phyloP scores from a whole-genome alignment of 2,797 vertebrate species.

The Trematomus bernacchii region DNA sequence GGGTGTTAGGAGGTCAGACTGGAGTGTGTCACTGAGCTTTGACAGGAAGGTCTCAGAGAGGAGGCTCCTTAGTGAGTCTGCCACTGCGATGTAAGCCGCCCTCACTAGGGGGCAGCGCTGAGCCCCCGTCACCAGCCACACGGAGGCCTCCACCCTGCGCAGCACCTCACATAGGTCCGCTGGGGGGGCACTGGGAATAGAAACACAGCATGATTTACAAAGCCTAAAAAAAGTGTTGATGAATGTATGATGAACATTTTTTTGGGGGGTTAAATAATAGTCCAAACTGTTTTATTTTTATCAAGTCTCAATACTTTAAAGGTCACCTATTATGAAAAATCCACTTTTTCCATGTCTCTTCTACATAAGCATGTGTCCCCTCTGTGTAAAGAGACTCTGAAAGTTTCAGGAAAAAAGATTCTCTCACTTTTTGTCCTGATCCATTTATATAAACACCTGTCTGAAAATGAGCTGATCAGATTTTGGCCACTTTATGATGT shows the following conservation, averaged over 20 bases:
- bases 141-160: conserved; percentile 68
- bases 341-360: too few relatives aligned
- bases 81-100: conserved; percentile 81
- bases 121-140: conserved; percentile 82
- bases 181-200: conserved; percentile 54
- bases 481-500: too few relatives aligned
- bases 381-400: too few relatives aligned
- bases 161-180: conserved; percentile 67
- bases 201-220: conserved; percentile 35
- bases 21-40: conserved; percentile 72
- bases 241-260: conserved; percentile 23
- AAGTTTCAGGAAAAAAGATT: too few relatives aligned
- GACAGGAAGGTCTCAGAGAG: conserved; percentile 75
- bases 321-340: too few relatives aligned
- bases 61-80: conserved; percentile 68
- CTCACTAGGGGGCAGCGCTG: conserved; percentile 87
- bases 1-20: conserved; percentile 66
- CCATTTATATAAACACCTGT: too few relatives aligned
- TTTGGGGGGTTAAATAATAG: too few relatives aligned
- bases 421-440: too few relatives aligned
- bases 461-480: too few relatives aligned
- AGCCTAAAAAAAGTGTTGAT: background rate
- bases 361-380: too few relatives aligned
- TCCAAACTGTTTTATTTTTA: too few relatives aligned
- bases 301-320: too few relatives aligned